These are phyloP conservation scores for Cotesia typhae DNA, from an alignment of 1,140 invertebrate genomes.

Conservation along the genomic window DNA sequence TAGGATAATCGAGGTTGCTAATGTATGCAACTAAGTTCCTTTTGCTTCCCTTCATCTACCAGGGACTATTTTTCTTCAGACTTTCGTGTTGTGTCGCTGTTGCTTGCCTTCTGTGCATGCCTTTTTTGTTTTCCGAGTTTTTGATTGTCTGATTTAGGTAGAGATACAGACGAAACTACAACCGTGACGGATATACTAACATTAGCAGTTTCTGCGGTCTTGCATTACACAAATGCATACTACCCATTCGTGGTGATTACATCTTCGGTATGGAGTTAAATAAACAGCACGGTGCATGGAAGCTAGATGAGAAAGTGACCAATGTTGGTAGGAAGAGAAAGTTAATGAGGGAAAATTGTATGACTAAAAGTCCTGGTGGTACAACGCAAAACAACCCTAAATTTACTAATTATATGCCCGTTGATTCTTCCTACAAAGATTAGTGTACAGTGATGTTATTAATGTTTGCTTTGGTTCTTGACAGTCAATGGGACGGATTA, in stretches of 20 bases:
- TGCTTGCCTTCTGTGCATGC: not conserved
- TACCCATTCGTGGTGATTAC: conserved; percentile 43
- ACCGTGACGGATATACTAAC: not conserved
- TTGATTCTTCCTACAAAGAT: too few relatives aligned
- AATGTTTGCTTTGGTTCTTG: too few relatives aligned
- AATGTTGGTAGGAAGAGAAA: too few relatives aligned
- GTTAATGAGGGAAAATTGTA: too few relatives aligned
- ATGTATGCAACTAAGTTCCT: conserved; percentile 35
- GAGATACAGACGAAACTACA: not conserved
- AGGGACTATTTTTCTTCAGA: conserved; percentile 38
- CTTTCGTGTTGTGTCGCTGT: conserved; percentile 28
- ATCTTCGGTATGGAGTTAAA: conserved; percentile 36
- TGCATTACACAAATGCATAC: conserved; percentile 29
- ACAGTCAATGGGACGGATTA: too few relatives aligned
- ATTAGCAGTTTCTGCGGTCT: conserved; percentile 18
- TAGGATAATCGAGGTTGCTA: conserved; percentile 32
- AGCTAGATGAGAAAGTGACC: not conserved
- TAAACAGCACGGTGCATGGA: not conserved
- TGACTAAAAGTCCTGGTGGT: too few relatives aligned
- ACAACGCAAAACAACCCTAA: too few relatives aligned
- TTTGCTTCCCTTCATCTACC: not conserved
- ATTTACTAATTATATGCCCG: too few relatives aligned
- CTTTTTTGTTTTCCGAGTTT: conserved; percentile 21
- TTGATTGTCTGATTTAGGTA: not conserved
- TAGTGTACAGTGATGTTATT: too few relatives aligned